Percentiles rank a stretch among this genome's conserved stretches.
Evolutionary conservation across 1,140 invertebrate genomes (phyloP).

Genomic region (Drosophila melanica): DNA sequence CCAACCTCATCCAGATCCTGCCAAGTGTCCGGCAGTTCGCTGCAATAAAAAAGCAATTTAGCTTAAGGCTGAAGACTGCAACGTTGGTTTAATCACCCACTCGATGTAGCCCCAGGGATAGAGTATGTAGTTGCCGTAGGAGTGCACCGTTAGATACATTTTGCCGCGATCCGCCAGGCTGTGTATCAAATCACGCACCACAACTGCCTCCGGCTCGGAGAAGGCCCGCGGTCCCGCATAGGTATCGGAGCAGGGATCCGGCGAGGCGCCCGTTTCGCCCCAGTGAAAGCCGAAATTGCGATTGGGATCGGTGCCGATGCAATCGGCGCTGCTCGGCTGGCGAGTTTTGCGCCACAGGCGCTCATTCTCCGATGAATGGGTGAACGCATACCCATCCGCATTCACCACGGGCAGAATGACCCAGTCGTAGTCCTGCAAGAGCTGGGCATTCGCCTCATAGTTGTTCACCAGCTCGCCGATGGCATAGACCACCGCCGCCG

Average conservation of each 20-base stretch:
- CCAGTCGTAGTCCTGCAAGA: constrained; percentile 86
- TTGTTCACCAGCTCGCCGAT: constrained; percentile 86
- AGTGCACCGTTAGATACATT: constrained; percentile 89
- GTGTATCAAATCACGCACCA: constrained; percentile 84
- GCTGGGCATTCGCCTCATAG: constrained; percentile 76
- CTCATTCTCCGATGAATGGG: constrained; percentile 73
- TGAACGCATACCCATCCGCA: constrained; percentile 84
- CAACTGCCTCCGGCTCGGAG: constrained; percentile 88
- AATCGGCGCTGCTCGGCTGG: constrained; percentile 63
- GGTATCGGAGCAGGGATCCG: constrained; percentile 86
- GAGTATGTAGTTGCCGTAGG: constrained; percentile 87
- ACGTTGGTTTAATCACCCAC: constrained; percentile 31
- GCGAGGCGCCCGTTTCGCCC: constrained; percentile 87
- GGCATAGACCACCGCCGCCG: constrained; percentile 87
- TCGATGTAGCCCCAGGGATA: constrained; percentile 89
- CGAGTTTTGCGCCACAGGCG: constrained; percentile 86
- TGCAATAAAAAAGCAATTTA: not conserved
- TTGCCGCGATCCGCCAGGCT: constrained; percentile 85
- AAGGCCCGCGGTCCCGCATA: constrained; percentile 88
- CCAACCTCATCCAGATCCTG: constrained; percentile 84
- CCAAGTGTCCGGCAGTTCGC: constrained; percentile 74
- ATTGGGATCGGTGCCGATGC: constrained; percentile 87
- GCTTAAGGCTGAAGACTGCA: too few species aligned
- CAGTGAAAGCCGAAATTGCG: constrained; percentile 88
- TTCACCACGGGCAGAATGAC: constrained; percentile 86